Conservation (phyloP, 2,797 vertebrate genomes). For the Acridotheres tristis region DNA sequence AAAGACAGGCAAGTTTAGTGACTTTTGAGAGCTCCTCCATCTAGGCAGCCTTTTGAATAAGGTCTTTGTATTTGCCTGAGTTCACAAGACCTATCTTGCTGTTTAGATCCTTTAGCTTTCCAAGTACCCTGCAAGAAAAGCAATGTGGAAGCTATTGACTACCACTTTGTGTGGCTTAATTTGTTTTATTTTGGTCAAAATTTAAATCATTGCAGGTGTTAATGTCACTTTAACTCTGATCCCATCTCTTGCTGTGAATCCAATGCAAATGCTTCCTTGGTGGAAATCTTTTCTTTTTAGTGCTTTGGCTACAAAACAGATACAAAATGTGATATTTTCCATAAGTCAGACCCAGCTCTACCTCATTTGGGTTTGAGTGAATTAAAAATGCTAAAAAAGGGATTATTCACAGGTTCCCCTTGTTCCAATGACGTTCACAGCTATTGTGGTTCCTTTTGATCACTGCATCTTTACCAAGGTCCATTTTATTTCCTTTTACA, state of each 20-base stretch:
- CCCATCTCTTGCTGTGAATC: background rate
- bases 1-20: background rate
- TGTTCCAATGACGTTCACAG: background rate
- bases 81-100: background rate
- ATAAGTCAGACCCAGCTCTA: background rate
- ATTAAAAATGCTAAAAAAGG: background rate
- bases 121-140: background rate
- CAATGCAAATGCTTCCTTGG: background rate
- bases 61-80: background rate
- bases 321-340: background rate
- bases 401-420: background rate
- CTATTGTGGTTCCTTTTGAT: background rate
- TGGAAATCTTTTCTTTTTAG: background rate
- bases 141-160: background rate
- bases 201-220: background rate
- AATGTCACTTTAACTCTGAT: background rate
- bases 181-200: background rate
- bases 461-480: background rate
- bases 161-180: background rate
- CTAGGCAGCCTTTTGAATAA: background rate
- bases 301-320: background rate
- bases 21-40: background rate
- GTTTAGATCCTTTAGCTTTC: background rate
- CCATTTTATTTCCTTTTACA: background rate
- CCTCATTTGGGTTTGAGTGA: background rate